A percentile compares a stretch with the other conserved stretches of the same genome.
Evolutionary conservation across 2,888 invertebrate species (phyloP).

Genomic region (Drosophila longiperda): DNA sequence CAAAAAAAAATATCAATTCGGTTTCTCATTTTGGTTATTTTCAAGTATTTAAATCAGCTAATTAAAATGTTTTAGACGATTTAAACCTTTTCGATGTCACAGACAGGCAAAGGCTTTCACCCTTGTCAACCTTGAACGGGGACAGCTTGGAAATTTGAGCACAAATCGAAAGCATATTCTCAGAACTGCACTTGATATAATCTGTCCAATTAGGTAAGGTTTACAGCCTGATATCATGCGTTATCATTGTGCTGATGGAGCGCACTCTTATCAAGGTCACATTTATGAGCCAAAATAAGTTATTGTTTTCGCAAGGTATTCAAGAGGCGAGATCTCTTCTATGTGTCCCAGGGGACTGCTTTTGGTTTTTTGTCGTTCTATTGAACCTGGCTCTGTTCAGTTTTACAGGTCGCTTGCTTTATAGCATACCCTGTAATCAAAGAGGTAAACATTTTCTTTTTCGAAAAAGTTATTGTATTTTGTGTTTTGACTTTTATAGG

Average conservation of each 20-base stretch:
- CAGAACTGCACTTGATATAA: not conserved
- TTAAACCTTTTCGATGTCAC: slow-evolving; percentile 32
- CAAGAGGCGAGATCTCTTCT: not conserved
- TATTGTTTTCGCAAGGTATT: not conserved
- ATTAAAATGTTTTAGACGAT: slow-evolving; percentile 44
- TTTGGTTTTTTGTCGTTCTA: slow-evolving; percentile 15
- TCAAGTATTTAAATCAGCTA: slow-evolving; percentile 60
- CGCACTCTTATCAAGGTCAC: not conserved
- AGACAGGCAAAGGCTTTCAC: slow-evolving; percentile 37
- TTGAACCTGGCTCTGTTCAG: slow-evolving; percentile 6
- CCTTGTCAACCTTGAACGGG: slow-evolving; percentile 43
- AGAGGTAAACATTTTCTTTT: not conserved
- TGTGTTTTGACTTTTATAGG: not conserved
- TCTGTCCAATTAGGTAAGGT: not conserved
- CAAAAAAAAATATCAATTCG: slow-evolving; percentile 13
- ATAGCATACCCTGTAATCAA: slow-evolving; percentile 7
- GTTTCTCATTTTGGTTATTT: slow-evolving; percentile 12
- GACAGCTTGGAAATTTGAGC: slow-evolving; percentile 1
- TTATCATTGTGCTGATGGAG: not conserved
- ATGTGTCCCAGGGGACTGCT: slow-evolving; percentile 1
- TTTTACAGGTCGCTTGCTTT: slow-evolving; percentile 8
- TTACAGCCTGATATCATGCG: not conserved
- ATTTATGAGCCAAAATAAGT: not conserved
- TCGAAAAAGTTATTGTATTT: no score
- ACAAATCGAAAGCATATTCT: not conserved